Percentiles rank a stretch among this genome's conserved stretches.
phyloP scores from a whole-genome alignment of 2,888 invertebrate genomes.

The Tetragonula carbonaria region DNA sequence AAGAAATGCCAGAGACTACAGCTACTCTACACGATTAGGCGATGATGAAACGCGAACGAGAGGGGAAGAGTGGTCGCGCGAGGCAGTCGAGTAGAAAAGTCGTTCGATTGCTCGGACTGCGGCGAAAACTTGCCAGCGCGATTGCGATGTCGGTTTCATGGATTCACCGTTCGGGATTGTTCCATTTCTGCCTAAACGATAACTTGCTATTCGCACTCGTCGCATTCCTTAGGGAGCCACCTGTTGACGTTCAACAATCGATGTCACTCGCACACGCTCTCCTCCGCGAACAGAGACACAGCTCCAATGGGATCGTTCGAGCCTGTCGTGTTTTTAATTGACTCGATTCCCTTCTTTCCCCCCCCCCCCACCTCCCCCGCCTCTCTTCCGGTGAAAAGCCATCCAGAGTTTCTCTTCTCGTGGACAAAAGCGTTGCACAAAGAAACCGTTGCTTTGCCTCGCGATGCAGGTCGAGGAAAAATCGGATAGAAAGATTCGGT shows the following conservation, averaged over 20 bases:
- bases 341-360: slow-evolving; percentile 5
- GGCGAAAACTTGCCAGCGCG: slow-evolving; percentile 1
- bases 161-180: slow-evolving; percentile 32
- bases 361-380: no score
- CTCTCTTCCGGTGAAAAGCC: neutral
- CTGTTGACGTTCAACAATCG: slow-evolving; percentile 63
- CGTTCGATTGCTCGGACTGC: no score
- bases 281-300: neutral
- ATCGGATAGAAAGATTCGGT: no score
- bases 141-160: neutral
- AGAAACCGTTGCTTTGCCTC: neutral
- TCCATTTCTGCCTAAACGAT: slow-evolving; percentile 44
- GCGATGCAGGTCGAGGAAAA: no score
- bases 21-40: no score
- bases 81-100: no score
- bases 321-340: slow-evolving; percentile 31
- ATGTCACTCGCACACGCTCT: slow-evolving; percentile 30
- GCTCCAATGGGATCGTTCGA: neutral
- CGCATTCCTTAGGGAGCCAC: slow-evolving; percentile 55
- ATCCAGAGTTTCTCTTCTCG: neutral
- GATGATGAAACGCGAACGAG: no score
- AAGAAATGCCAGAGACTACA: no score
- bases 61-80: no score
- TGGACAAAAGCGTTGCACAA: neutral
- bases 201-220: slow-evolving; percentile 41